These are phyloP conservation scores for Pagetopsis macropterus DNA, from an alignment of 2,797 vertebrate genomes.

Conservation along the genomic window DNA sequence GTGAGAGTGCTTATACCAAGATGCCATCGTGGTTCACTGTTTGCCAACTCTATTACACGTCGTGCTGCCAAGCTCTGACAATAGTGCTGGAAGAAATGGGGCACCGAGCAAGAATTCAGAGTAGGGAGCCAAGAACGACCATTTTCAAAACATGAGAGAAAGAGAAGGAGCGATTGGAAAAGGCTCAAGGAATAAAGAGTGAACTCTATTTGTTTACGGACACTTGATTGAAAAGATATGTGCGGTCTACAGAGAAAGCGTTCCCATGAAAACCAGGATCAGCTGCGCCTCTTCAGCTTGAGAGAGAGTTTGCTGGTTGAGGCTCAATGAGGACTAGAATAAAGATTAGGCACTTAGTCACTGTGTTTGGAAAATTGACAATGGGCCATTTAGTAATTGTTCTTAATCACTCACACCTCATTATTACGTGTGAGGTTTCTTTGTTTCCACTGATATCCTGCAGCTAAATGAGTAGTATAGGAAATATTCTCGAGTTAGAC, in stretches of 20 bases:
- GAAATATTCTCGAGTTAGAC: not conserved
- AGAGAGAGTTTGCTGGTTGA: conserved; percentile 12
- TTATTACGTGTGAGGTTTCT: conserved; percentile 17
- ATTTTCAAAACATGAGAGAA: conserved; percentile 24
- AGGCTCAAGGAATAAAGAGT: conserved; percentile 25
- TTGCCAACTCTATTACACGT: conserved; percentile 19
- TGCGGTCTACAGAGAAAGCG: not conserved
- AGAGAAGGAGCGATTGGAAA: not conserved
- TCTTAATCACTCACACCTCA: conserved; percentile 20
- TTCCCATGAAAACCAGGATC: conserved; percentile 35
- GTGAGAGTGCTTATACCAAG: conserved; percentile 27
- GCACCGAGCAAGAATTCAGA: conserved; percentile 43
- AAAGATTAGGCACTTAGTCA: conserved; percentile 33
- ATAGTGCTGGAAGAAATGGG: conserved; percentile 39
- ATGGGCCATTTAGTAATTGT: conserved; percentile 26
- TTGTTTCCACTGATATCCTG: conserved; percentile 22
- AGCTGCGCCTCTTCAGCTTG: conserved; percentile 27
- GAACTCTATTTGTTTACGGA: conserved; percentile 27
- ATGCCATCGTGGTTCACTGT: conserved; percentile 30
- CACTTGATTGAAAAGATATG: conserved; percentile 33
- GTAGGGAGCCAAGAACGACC: conserved; percentile 11
- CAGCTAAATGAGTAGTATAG: conserved; percentile 13
- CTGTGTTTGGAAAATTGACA: conserved; percentile 33
- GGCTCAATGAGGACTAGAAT: conserved; percentile 13
- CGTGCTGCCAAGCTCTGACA: conserved; percentile 45